Conservation (phyloP, 2,888 invertebrate species). For the Catotricha subobsoleta region DNA sequence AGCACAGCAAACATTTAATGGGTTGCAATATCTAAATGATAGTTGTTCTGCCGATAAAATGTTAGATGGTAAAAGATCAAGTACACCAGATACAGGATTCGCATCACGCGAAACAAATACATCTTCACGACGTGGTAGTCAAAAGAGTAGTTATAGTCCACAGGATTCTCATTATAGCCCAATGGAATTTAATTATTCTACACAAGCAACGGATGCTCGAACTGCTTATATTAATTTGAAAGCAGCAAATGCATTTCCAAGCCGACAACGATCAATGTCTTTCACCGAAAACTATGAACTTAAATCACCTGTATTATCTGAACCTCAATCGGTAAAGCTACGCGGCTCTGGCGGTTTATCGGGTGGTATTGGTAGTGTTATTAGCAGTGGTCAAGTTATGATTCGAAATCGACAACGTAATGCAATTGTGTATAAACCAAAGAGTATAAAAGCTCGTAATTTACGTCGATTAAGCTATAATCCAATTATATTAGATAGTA, state of each 20-base stretch:
- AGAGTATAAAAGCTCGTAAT: conserved; percentile 36
- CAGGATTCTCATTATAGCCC: conserved; percentile 23
- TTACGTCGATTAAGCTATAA: conserved; percentile 37
- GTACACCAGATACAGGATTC: conserved; percentile 29
- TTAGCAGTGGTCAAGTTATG: not conserved
- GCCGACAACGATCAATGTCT: conserved; percentile 32
- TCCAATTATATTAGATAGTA: conserved; percentile 35
- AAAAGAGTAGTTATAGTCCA: conserved; percentile 29
- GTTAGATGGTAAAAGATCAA: conserved; percentile 26
- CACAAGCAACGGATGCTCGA: conserved; percentile 3
- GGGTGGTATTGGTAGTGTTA: not conserved
- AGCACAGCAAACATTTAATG: conserved; percentile 15
- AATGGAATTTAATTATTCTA: conserved; percentile 9
- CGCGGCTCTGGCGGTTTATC: not conserved
- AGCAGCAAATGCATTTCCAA: conserved; percentile 14
- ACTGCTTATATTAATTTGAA: conserved; percentile 13
- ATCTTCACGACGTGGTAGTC: conserved; percentile 28
- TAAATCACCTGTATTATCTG: conserved; percentile 22
- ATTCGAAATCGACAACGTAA: conserved; percentile 7
- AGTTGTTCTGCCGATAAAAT: conserved; percentile 16
- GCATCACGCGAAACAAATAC: conserved; percentile 28
- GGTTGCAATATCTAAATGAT: conserved; percentile 1
- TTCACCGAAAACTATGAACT: conserved; percentile 31
- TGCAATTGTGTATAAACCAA: conserved; percentile 22
- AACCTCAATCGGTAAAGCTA: conserved; percentile 13